These are phyloP conservation scores for Leptinotarsa texana DNA, from an alignment of 1,140 invertebrate species.

Conservation along the genomic window DNA sequence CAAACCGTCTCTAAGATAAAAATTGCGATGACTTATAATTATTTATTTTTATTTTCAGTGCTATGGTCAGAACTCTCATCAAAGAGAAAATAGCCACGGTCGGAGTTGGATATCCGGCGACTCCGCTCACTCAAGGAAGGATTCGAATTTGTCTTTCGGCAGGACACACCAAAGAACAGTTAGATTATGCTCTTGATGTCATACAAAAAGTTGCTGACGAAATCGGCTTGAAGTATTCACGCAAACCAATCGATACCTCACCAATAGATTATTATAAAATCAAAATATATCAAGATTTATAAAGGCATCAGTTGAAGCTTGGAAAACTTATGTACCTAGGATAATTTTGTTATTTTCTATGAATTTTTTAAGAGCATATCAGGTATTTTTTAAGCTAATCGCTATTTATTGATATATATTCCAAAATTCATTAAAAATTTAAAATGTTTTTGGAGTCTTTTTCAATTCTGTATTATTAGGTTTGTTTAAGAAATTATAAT, in stretches of 20 bases:
- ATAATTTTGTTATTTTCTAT: neutral
- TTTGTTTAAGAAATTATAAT: no score
- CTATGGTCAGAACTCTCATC: conserved; percentile 82
- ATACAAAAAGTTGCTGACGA: conserved; percentile 72
- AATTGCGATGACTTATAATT: neutral
- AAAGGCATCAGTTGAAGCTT: neutral
- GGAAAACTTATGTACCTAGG: neutral
- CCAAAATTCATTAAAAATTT: no score
- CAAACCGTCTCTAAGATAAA: no score
- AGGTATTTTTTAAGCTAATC: neutral
- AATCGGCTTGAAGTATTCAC: conserved; percentile 75
- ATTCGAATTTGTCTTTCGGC: conserved; percentile 96
- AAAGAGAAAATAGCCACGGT: conserved; percentile 87
- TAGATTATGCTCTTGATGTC: conserved; percentile 82
- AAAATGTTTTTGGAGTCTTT: no score
- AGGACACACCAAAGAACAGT: conserved; percentile 92
- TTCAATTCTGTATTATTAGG: no score
- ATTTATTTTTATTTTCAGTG: conserved; percentile 58
- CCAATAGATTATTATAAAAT: conserved; percentile 63
- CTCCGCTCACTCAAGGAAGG: conserved; percentile 91
- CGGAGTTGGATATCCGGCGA: conserved; percentile 97
- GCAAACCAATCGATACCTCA: conserved; percentile 61
- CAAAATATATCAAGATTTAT: conserved; percentile 40
- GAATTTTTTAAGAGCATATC: neutral
- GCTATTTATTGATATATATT: neutral